Evolutionary conservation across 1,140 invertebrate genomes (phyloP), one percentile per base, ranked within the genome.

Genomic region (Aphelenchoides avenae): DNA sequence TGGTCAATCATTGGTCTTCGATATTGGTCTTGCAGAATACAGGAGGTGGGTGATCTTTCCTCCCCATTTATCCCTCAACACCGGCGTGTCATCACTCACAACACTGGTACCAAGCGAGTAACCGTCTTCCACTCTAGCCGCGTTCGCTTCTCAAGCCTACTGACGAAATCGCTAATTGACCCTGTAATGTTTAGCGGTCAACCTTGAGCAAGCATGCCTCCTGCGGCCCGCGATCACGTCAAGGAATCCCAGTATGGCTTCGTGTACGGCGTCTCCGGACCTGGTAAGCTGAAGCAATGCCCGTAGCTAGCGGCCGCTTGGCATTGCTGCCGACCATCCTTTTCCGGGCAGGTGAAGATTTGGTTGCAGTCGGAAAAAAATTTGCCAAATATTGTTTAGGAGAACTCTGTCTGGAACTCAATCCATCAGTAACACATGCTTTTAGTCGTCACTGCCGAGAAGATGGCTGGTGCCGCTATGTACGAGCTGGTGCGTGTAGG

Each of bases 401-500:
- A n/a, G n/a, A n/a, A n/a, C n/a, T n/a, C n/a, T n/a, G n/a, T n/a
- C n/a, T n/a, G n/a, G n/a, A n/a, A 36, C 6, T 11, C 9, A 49
- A 51, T 49, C n/a, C 49, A 36, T n/a, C n/a, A n/a, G n/a, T n/a
- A n/a, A n/a, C n/a, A n/a, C 33, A 18, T 24, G 34, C 34, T 77
- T 83, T 62, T 78, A 95, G 95, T 99, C 71, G 94, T 99, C 31
- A 96, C 91, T 15, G 95, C 95, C 53, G 91, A 97, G 79, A 89
- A 89, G 76, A 99, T 99, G 95, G 87, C 91, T 59, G 95, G 95
- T 61, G 89, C 94, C 9, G 94, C 94, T 84, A 99, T 99, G 93
- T 98, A 98, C 85, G 95, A 99, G 80, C 79, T 99, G 81, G 95
- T 99, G 47, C 85, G 95, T 75, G 95, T 99, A 6, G 95, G 95